Evolutionary conservation across 92 coral and sea anemone species (phyloP).

Genomic region (Porites cylindrica): DNA sequence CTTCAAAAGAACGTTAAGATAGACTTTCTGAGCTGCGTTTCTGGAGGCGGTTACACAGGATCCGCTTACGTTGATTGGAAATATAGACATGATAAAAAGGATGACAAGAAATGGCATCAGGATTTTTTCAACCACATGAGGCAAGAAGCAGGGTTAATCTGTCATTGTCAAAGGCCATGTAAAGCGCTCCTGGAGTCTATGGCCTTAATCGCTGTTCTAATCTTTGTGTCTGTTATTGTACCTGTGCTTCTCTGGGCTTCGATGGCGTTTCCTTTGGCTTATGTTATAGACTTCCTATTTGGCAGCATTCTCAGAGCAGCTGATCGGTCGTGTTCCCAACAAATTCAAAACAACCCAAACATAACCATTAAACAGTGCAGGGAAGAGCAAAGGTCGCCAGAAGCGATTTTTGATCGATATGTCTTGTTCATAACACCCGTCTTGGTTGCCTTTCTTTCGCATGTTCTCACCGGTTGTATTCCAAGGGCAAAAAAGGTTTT

Average conservation of each 20-base stretch:
- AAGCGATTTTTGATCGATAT: background rate
- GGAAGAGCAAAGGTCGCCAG: background rate
- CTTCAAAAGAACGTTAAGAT: constrained; percentile 7
- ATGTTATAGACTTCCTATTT: constrained; percentile 22
- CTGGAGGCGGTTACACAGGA: constrained; percentile 63
- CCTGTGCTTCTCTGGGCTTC: constrained; percentile 23
- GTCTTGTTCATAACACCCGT: background rate
- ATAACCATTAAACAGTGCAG: background rate
- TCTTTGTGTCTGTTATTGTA: constrained; percentile 21
- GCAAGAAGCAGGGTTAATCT: constrained; percentile 11
- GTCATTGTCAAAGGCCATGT: constrained; percentile 22
- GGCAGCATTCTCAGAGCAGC: constrained; percentile 25
- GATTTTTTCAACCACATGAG: constrained; percentile 40
- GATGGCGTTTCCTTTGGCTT: constrained; percentile 35
- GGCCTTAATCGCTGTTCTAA: background rate
- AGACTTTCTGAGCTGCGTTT: constrained; percentile 54
- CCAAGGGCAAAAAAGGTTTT: background rate
- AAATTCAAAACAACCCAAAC: background rate
- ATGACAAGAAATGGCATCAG: constrained; percentile 13
- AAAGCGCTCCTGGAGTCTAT: constrained; percentile 7
- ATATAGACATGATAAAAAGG: constrained; percentile 6
- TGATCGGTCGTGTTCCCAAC: background rate
- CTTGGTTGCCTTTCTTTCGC: background rate
- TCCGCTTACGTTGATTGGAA: constrained; percentile 51
- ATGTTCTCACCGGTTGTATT: background rate